Evolutionary conservation across 2,888 invertebrate genomes (phyloP).

Genomic region (Drosophila birchii): DNA sequence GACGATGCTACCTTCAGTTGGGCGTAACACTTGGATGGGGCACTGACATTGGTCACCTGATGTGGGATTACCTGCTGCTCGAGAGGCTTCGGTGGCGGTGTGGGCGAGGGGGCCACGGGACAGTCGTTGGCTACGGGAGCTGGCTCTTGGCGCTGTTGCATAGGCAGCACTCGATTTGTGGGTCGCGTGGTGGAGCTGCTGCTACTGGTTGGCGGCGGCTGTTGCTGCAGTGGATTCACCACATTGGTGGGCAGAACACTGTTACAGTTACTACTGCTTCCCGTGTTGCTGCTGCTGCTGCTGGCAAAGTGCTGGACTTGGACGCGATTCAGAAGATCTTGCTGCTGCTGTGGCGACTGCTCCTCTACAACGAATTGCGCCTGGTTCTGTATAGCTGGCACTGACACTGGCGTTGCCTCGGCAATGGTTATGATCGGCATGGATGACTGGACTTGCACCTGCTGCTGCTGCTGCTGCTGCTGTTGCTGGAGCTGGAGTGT

Average conservation of each 20-base stretch:
- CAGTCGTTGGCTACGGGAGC: conserved; percentile 46
- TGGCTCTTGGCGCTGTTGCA: conserved; percentile 88
- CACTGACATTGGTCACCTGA: conserved; percentile 21
- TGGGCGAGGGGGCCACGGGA: conserved; percentile 63
- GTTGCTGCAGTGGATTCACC: conserved; percentile 88
- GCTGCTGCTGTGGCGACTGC: conserved; percentile 46
- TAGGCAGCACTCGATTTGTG: conserved; percentile 91
- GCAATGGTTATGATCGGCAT: conserved; percentile 58
- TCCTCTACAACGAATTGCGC: conserved; percentile 46
- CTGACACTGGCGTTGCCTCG: conserved; percentile 16
- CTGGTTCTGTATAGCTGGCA: conserved; percentile 44
- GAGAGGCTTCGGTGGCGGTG: conserved; percentile 67
- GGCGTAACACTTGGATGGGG: conserved; percentile 41
- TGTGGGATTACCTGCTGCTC: conserved; percentile 58
- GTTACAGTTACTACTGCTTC: conserved; percentile 35
- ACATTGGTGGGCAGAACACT: conserved; percentile 88
- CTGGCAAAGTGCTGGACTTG: conserved; percentile 65
- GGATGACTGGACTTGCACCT: conserved; percentile 50
- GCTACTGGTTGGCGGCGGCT: conserved; percentile 73
- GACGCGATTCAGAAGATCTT: conserved; percentile 58
- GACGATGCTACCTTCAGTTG: conserved; percentile 48
- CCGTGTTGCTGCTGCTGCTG: conserved; percentile 44
- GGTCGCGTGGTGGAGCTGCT: conserved; percentile 84
- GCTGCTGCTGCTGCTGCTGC: conserved; percentile 44
- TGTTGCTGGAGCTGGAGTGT: conserved; percentile 19